Percentiles rank a stretch among this genome's conserved stretches.
These are phyloP conservation scores for Chymomyza costata DNA, from an alignment of 1,140 invertebrate genomes.

Conservation along the genomic window DNA sequence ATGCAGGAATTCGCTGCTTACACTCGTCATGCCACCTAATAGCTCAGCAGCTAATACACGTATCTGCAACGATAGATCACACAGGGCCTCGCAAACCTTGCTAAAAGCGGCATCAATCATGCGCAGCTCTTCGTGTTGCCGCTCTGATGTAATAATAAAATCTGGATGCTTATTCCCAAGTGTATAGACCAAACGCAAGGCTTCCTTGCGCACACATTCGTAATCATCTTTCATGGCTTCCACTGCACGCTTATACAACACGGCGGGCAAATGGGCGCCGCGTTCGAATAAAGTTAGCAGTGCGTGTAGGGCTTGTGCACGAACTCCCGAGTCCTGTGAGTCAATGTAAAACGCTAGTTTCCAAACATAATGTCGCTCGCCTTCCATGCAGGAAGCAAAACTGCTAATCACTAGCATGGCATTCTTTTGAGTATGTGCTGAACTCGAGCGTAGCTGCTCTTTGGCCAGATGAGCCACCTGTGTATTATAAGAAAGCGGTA, in stretches of 20 bases:
- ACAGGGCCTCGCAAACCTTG: slow-evolving; percentile 94
- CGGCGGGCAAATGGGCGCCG: slow-evolving; percentile 85
- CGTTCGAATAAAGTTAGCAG: slow-evolving; percentile 80
- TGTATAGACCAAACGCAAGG: slow-evolving; percentile 89
- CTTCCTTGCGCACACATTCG: slow-evolving; percentile 92
- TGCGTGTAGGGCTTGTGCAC: slow-evolving; percentile 90
- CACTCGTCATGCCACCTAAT: slow-evolving; percentile 89
- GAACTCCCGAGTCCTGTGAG: slow-evolving; percentile 92
- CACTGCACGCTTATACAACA: slow-evolving; percentile 88
- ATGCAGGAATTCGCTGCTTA: slow-evolving; percentile 92
- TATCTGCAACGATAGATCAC: slow-evolving; percentile 92
- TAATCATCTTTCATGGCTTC: slow-evolving; percentile 93
- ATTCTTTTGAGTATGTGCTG: slow-evolving; percentile 86
- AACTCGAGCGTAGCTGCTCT: slow-evolving; percentile 83
- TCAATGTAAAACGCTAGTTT: slow-evolving; percentile 87
- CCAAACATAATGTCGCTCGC: slow-evolving; percentile 79
- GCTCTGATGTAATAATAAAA: slow-evolving; percentile 79
- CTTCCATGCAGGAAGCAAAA: slow-evolving; percentile 76
- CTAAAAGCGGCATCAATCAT: slow-evolving; percentile 98
- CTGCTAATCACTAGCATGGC: slow-evolving; percentile 85
- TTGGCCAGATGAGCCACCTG: slow-evolving; percentile 76
- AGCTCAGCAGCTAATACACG: slow-evolving; percentile 84
- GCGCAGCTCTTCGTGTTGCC: slow-evolving; percentile 84
- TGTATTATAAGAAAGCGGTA: slow-evolving; percentile 55
- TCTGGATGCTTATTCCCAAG: slow-evolving; percentile 92